Evolutionary conservation across 2,113 vertebrate species (phyloP), one percentile per base, ranked within the genome.

Genomic region (Anolis carolinensis): DNA sequence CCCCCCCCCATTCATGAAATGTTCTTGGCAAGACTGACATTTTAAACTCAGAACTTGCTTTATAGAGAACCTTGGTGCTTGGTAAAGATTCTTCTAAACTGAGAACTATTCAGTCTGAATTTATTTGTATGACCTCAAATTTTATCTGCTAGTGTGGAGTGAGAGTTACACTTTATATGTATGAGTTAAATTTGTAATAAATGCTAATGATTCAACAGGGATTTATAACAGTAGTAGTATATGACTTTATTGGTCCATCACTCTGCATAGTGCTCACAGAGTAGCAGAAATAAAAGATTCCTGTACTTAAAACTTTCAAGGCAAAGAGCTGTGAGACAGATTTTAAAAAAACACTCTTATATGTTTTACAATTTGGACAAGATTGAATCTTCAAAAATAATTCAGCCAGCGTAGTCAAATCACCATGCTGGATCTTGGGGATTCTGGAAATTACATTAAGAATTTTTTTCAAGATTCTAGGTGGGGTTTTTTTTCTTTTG

Each of bases 41-140:
- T 72, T 72, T 73, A 73, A 34, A 14, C 21, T 30, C 16, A 5
- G 3, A 13, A 36, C 21, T 73, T 82, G 50, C n/a, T 52, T 30
- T n/a, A 59, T 72, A 72, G 11, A 59, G 25, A 23, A 0, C 0
- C 34, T 67, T 81, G 39, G 11, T 70, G 18, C 23, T 18, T 87
- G 32, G 36, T 81, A 83, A 67, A 32, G 85, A 25, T 50, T 62
- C 11, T 36, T 63, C 44, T 55, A 68, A 88, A 68, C 0, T 18
- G 23, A 81, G 10, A 9, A 27, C 81, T 1, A 44, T n/a, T 34
- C 21, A 6, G 1, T n/a, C 0, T 83, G 44, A 0, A 3, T 79
- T 85, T 36, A 21, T 70, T 13, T 71, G n/a, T 18, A 0, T 84
- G 5, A 71, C 76, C 85, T 59, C 63, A 72, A 0, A 68, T 71